Percentiles rank a stretch among this genome's conserved stretches.
These are phyloP conservation scores for Cyclophora punctaria DNA, from an alignment of 2,888 invertebrate genomes.

Conservation along the genomic window DNA sequence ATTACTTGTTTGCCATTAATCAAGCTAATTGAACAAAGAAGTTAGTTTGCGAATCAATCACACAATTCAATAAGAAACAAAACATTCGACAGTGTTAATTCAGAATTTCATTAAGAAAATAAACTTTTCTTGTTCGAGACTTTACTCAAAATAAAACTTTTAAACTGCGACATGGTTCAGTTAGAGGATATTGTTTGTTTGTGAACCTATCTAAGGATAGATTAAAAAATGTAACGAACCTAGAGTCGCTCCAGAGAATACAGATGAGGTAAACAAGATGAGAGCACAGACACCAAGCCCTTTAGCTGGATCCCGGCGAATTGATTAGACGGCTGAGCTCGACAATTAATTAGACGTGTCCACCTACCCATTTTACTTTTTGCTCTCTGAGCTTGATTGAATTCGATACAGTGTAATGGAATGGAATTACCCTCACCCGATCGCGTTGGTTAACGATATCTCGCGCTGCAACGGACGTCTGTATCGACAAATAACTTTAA, in stretches of 20 bases:
- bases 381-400: conserved; percentile 36
- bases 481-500: background rate
- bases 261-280: conserved; percentile 26
- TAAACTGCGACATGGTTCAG: background rate
- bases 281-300: conserved; percentile 31
- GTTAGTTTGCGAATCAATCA: too few species aligned
- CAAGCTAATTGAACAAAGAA: too few species aligned
- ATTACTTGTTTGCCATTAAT: too few species aligned
- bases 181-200: background rate
- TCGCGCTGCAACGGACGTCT: conserved; percentile 8
- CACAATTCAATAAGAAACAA: too few species aligned
- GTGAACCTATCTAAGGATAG: conserved; percentile 2
- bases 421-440: conserved; percentile 13
- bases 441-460: conserved; percentile 15
- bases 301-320: conserved; percentile 25
- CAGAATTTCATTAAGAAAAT: too few species aligned
- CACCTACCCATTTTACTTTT: conserved; percentile 38
- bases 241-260: conserved; percentile 5
- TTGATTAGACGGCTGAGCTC: conserved; percentile 40
- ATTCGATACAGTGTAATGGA: conserved; percentile 25
- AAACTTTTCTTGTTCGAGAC: too few species aligned
- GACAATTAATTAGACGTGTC: conserved; percentile 48
- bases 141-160: too few species aligned
- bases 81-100: too few species aligned
- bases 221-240: conserved; percentile 2